These are phyloP conservation scores for Sebastes nivosus DNA, from an alignment of 2,797 vertebrate genomes.

Conservation along the genomic window DNA sequence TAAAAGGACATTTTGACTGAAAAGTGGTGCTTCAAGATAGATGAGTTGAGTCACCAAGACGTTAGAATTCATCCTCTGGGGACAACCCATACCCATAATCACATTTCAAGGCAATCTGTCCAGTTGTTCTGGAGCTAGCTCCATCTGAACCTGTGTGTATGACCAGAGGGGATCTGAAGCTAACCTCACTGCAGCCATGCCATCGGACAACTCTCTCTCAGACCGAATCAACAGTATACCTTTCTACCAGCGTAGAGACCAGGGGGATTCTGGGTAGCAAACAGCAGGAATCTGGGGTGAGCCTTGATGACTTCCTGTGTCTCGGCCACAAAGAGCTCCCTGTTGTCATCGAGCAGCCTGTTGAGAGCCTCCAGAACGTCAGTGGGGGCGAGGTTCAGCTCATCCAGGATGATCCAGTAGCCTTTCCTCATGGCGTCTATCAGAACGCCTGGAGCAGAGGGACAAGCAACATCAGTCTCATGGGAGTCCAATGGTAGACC, in stretches of 20 bases:
- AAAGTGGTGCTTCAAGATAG: background rate
- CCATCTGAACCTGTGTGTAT: background rate
- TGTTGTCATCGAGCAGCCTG: slow-evolving; percentile 94
- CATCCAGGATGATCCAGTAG: slow-evolving; percentile 97
- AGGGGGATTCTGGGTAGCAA: slow-evolving; percentile 97
- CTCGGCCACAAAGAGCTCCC: slow-evolving; percentile 94
- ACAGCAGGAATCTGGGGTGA: slow-evolving; percentile 95
- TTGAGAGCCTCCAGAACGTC: slow-evolving; percentile 98
- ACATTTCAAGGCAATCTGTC: background rate
- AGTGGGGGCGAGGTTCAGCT: slow-evolving; percentile 95
- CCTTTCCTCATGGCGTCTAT: slow-evolving; percentile 98
- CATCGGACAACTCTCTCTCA: background rate
- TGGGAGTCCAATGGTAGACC: background rate
- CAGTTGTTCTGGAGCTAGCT: background rate
- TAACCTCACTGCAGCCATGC: background rate
- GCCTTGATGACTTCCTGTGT: slow-evolving; percentile 97
- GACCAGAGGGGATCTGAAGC: background rate
- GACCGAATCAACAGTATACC: slow-evolving; percentile 72
- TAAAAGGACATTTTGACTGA: no score
- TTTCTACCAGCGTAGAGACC: slow-evolving; percentile 97
- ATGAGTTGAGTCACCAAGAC: background rate
- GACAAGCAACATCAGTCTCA: background rate
- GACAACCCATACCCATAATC: background rate
- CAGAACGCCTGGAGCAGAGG: slow-evolving; percentile 85
- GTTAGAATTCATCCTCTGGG: background rate